These are phyloP conservation scores for Syngnathus typhle DNA, from an alignment of 2,113 vertebrate genomes.

Conservation along the genomic window DNA sequence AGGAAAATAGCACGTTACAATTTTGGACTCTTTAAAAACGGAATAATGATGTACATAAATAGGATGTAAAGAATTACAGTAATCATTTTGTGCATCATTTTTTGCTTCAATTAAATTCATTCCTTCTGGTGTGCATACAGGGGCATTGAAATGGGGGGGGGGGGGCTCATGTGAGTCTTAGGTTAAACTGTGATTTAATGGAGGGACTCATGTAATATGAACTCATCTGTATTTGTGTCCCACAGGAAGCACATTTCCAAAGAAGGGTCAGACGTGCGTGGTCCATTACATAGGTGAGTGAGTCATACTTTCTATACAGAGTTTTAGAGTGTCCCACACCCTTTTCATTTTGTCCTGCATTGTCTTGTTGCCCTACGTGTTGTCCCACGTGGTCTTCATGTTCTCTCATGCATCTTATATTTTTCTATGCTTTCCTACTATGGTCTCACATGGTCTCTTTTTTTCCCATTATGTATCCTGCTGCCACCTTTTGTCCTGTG, in stretches of 20 bases:
- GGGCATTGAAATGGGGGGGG: no score
- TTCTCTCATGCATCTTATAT: not conserved
- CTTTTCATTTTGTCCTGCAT: not conserved
- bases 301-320: not conserved
- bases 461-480: no score
- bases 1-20: not conserved
- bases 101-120: not conserved
- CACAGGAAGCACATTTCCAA: constrained; percentile 95
- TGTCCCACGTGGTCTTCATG: not conserved
- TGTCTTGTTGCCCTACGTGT: not conserved
- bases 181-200: not conserved
- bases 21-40: not conserved
- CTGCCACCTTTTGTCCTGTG: no score
- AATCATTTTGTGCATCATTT: not conserved
- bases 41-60: not conserved
- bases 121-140: not conserved
- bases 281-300: constrained; percentile 96
- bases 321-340: not conserved
- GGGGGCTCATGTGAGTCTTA: no score
- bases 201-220: constrained; percentile 15
- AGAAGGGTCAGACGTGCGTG: constrained; percentile 95
- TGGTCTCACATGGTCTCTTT: no score
- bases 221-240: constrained; percentile 32
- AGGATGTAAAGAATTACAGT: not conserved
- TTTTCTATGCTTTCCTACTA: no score